Evolutionary conservation across 2,888 invertebrate genomes (phyloP), one percentile per base, ranked within the genome.

Genomic region (Cremastinae sp.): DNA sequence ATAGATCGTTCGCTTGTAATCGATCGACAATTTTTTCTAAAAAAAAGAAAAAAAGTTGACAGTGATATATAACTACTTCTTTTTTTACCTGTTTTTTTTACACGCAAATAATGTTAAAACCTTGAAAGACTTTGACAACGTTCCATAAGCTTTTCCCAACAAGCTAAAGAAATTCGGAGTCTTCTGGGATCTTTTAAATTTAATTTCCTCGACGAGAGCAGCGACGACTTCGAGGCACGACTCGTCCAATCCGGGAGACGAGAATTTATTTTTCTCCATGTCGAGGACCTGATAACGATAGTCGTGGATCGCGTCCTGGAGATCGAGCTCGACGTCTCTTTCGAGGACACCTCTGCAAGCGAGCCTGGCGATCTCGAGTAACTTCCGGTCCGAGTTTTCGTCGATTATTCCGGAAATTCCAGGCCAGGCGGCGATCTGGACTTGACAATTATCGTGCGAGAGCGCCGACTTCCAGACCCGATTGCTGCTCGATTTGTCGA

Each of bases 101-200:
- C n/a, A n/a, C n/a, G n/a, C n/a, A n/a, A n/a, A n/a, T n/a, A n/a
- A n/a, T 16, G 0, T 7, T 2, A 18, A 12, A 49, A 76, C 76
- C 76, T 76, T 65, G 14, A 47, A 68, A 43, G 61, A 66, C 4
- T 69, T 54, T 16, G 75, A 66, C 53, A 83, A 66, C 53, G 78
- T 78, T 16, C 82, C 81, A 73, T 83, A 85, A 7, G 81, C 74
- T 81, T 85, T 84, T 8, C 85, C 86, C 2, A 88, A 75, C 10
- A 87, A 69, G 75, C 83, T 83, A 14, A 88, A 75, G 68, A 84
- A 87, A 75, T 78, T 83, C 22, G 84, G 83, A 53, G 82, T 85
- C 49, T 84, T 81, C 43, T 78, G 83, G 68, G 81, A 84, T 28
- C 59, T 68, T 51, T 53, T 71, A 58, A 49, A 68, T 8, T 72